Evolutionary conservation across 2,888 invertebrate genomes (phyloP), one percentile per base, ranked within the genome.

Genomic region (Dicyrtomina minuta): DNA sequence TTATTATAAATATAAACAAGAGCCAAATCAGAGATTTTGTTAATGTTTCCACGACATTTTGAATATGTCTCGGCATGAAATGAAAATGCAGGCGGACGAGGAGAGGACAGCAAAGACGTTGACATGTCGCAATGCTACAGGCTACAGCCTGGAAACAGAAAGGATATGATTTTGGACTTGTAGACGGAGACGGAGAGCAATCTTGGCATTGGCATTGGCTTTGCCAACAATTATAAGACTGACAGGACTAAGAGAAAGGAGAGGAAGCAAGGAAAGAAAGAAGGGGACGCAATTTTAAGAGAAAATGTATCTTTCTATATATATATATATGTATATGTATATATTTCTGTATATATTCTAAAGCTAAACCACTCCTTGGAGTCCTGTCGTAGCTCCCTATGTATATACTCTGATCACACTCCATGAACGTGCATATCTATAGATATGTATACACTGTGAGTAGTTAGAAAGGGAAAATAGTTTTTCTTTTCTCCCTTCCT

Each of bases 391-490:
- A n/a, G n/a, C n/a, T n/a, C n/a, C n/a, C n/a, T n/a, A n/a, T n/a
- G n/a, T n/a, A n/a, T n/a, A n/a, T n/a, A n/a, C n/a, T n/a, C n/a
- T n/a, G n/a, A n/a, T n/a, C n/a, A n/a, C n/a, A n/a, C n/a, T n/a
- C n/a, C n/a, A n/a, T n/a, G n/a, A n/a, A n/a, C 4, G 33, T 33
- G 33, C 8, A 33, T 3, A 8, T 33, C 33, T 33, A 8, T 3
- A 33, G 33, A 33, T 33, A 33, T 33, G 33, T 33, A 33, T 33
- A 33, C 33, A 33, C n/a, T n/a, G n/a, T n/a, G 15, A 70, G 39
- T 22, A 33, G 64, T 53, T 49, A 27, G 24, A 64, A 49, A 56
- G 41, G 22, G 70, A 66, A 70, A 66, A 61, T 59, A 70, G 61
- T 49, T 59, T 58, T 44, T 53, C 62, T 62, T 20, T 51, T 20